Base-by-base conservation (phyloP, 2,888 invertebrate species). In the Tenthredo distinguenda region DNA sequence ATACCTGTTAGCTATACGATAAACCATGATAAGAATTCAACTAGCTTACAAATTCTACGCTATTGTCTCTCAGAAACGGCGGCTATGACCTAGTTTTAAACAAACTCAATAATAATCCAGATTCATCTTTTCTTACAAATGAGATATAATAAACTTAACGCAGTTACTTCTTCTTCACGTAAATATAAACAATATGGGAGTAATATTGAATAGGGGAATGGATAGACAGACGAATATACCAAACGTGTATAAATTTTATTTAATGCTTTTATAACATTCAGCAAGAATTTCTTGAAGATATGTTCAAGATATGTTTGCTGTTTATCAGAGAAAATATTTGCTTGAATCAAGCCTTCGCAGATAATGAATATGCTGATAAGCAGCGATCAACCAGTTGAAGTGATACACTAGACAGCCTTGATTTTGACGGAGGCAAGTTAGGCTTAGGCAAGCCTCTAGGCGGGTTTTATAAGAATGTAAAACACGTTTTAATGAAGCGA, bases 321-420 rank as follows among this genome's bases (percentile, higher is more conserved):
- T 40, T 37, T 37, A 62, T 62, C 2, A 26, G 18, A n/a, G 2
- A 37, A n/a, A 37, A 71, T 71, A 37, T 76, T 76, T 76, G 26
- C 47, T 12, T 76, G 50, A 47, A 76, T 47, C 4, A 21, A 47
- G 15, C 47, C 21, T 76, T 76, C 5, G 15, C 43, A 26, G 43
- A 76, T 47, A 76, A 21, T n/a, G 43, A 47, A 43, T 47, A 15
- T 47, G 26, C 47, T 76, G 76, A 76, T 76, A 76, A 47, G 76
- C 15, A 76, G 43, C 21, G 0, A 76, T 76, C 47, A 76, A 43
- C 47, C 76, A 76, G 50, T 76, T 26, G 40, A 76, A 76, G 3
- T 47, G 76, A 76, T 26, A 47, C 15, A 43, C 26, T 76, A 47
- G 40, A 34, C 76, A 47, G 50, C 76, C 76, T 76, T 76, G 76